Evolutionary conservation across 1,140 invertebrate genomes (phyloP).

Genomic region (Plectrocnemia conspersa): DNA sequence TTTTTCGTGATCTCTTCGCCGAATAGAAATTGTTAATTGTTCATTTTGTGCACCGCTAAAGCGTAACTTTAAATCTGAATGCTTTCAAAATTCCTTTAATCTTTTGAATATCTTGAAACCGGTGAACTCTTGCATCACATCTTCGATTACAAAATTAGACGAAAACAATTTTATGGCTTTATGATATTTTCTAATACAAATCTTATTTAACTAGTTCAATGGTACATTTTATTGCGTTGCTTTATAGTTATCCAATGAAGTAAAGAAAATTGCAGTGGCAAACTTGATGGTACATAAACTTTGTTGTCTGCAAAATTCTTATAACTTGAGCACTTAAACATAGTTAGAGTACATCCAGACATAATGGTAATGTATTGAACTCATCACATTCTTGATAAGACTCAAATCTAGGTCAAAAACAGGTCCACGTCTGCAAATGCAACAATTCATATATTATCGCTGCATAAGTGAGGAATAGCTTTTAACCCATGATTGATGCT

Average conservation of each 20-base stretch:
- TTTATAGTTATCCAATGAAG: constrained; percentile 22
- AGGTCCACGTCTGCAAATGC: constrained; percentile 45
- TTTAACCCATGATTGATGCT: constrained; percentile 67
- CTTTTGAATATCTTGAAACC: constrained; percentile 63
- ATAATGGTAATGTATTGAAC: constrained; percentile 1
- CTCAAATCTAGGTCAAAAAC: constrained; percentile 17
- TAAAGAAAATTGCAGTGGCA: constrained; percentile 35
- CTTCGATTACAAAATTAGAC: constrained; percentile 9
- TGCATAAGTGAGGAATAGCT: constrained; percentile 64
- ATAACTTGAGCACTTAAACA: constrained; percentile 24
- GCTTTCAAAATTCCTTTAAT: constrained; percentile 70
- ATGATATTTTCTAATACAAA: constrained; percentile 24
- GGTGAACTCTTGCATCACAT: constrained; percentile 65
- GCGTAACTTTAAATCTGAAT: constrained; percentile 60
- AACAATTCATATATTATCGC: constrained; percentile 63
- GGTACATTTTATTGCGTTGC: constrained; percentile 38
- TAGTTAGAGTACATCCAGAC: constrained; percentile 25
- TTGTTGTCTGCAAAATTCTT: constrained; percentile 42
- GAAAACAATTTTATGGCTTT: constrained; percentile 6
- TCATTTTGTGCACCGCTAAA: constrained; percentile 64
- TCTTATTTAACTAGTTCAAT: constrained; percentile 17
- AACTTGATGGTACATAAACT: constrained; percentile 59
- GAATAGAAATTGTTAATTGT: constrained; percentile 61
- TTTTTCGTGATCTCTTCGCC: constrained; percentile 37
- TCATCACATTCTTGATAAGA: constrained; percentile 26